Evolutionary conservation across 2,888 invertebrate species (phyloP).

Genomic region (Drepana falcataria): DNA sequence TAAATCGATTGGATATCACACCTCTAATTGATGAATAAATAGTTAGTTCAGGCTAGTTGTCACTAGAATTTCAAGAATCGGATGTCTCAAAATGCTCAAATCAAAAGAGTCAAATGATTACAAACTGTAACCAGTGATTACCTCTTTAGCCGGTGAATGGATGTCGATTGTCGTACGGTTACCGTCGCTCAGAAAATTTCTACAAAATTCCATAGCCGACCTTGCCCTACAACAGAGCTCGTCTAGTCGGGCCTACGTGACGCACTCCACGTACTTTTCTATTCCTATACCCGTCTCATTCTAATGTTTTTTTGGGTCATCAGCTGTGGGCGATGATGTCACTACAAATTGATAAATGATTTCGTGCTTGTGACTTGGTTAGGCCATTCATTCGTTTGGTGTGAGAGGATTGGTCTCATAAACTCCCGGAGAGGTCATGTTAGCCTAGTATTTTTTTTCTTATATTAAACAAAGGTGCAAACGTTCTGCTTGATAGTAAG

Average conservation of each 20-base stretch:
- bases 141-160: not conserved
- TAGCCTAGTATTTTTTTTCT: not conserved
- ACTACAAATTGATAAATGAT: conserved; percentile 15
- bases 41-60: too few relatives aligned
- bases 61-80: too few relatives aligned
- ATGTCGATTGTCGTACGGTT: not conserved
- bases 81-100: too few relatives aligned
- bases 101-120: too few relatives aligned
- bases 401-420: not conserved
- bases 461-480: too few relatives aligned
- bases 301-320: conserved; percentile 42
- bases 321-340: conserved; percentile 26
- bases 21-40: too few relatives aligned
- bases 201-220: conserved; percentile 31
- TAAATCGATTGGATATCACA: too few relatives aligned
- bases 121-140: not conserved
- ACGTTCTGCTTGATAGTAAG: too few relatives aligned
- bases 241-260: conserved; percentile 53
- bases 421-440: not conserved
- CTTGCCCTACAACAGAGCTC: conserved; percentile 50
- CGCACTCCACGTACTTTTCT: conserved; percentile 42
- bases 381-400: not conserved
- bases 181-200: not conserved
- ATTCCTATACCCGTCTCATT: conserved; percentile 32
- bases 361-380: not conserved